Percentiles rank a stretch among this genome's conserved stretches.
Conservation (phyloP, 2,888 invertebrate species). For the Willowsia nigromaculata region DNA sequence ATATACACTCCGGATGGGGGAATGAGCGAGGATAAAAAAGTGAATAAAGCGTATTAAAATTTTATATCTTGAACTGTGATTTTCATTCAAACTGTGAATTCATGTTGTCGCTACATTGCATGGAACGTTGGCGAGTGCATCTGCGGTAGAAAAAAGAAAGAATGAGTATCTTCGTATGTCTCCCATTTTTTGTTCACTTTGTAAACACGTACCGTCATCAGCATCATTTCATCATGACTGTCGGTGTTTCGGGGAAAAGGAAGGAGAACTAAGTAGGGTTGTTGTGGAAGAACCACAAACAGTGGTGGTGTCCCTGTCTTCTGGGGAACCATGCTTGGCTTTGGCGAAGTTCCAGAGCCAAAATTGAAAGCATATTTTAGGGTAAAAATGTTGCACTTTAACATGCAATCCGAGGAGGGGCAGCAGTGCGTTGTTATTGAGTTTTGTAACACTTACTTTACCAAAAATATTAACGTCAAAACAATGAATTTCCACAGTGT, state of each 20-base stretch:
- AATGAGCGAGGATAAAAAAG: not conserved
- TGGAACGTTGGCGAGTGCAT: not conserved
- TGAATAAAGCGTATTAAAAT: slow-evolving; percentile 1
- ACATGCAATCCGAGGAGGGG: slow-evolving; percentile 12
- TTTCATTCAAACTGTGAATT: not conserved
- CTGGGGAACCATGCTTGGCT: slow-evolving; percentile 41
- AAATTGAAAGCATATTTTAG: slow-evolving; percentile 55
- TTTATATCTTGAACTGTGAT: slow-evolving; percentile 18
- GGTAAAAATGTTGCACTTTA: slow-evolving; percentile 17
- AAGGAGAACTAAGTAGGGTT: slow-evolving; percentile 37
- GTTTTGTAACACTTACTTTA: not conserved
- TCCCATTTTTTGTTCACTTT: slow-evolving; percentile 38
- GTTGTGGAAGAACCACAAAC: slow-evolving; percentile 18
- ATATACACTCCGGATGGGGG: not conserved
- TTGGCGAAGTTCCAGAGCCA: slow-evolving; percentile 51
- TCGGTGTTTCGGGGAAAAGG: not conserved
- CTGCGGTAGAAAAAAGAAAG: slow-evolving; percentile 20
- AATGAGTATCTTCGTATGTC: not conserved
- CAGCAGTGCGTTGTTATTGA: not conserved
- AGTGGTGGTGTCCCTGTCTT: slow-evolving; percentile 39
- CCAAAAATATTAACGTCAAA: not conserved
- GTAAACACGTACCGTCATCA: slow-evolving; percentile 8
- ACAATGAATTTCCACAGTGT: slow-evolving; percentile 52
- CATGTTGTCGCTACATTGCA: not conserved
- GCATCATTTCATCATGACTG: slow-evolving; percentile 17